Percentiles rank a stretch among this genome's conserved stretches.
These are phyloP conservation scores for Candidula unifasciata DNA, from an alignment of 2,888 invertebrate genomes.

Conservation along the genomic window DNA sequence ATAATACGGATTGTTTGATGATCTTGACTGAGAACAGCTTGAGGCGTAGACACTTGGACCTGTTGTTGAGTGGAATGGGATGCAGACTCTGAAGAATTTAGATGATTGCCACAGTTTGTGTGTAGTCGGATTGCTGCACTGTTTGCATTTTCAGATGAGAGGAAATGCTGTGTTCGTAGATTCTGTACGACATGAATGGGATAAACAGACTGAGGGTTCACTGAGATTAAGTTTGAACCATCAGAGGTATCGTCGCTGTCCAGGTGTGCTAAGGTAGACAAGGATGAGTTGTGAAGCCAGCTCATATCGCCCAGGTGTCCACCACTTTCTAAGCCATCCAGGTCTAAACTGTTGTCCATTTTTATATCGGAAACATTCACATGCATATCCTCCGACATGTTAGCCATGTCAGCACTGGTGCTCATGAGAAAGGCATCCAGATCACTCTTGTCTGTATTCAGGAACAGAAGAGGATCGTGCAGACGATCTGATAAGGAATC, in stretches of 20 bases:
- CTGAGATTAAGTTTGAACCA: slow-evolving; percentile 77
- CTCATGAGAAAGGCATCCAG: slow-evolving; percentile 59
- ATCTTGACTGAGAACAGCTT: slow-evolving; percentile 30
- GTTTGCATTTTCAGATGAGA: slow-evolving; percentile 46
- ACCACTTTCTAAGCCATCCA: slow-evolving; percentile 61
- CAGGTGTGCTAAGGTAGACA: slow-evolving; percentile 50
- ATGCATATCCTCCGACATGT: slow-evolving; percentile 44
- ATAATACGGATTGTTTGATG: slow-evolving; percentile 49
- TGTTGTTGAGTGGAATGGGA: slow-evolving; percentile 53
- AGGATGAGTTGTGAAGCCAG: slow-evolving; percentile 62
- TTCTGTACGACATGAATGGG: slow-evolving; percentile 81
- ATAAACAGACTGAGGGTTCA: slow-evolving; percentile 93
- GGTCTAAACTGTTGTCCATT: slow-evolving; percentile 56
- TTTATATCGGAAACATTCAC: slow-evolving; percentile 40
- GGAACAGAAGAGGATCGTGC: slow-evolving; percentile 56
- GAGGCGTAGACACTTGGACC: not conserved
- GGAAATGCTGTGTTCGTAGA: slow-evolving; percentile 1
- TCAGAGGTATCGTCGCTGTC: slow-evolving; percentile 54
- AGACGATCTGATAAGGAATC: slow-evolving; percentile 49
- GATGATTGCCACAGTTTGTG: slow-evolving; percentile 62
- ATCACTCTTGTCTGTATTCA: slow-evolving; percentile 59
- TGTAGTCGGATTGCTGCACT: slow-evolving; percentile 54
- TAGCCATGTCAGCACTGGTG: slow-evolving; percentile 51
- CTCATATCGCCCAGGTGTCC: slow-evolving; percentile 59
- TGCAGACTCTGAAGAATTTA: slow-evolving; percentile 63